Evolutionary conservation across 1,140 invertebrate species (phyloP).

Genomic region (Trachymyrmex septentrionalis): DNA sequence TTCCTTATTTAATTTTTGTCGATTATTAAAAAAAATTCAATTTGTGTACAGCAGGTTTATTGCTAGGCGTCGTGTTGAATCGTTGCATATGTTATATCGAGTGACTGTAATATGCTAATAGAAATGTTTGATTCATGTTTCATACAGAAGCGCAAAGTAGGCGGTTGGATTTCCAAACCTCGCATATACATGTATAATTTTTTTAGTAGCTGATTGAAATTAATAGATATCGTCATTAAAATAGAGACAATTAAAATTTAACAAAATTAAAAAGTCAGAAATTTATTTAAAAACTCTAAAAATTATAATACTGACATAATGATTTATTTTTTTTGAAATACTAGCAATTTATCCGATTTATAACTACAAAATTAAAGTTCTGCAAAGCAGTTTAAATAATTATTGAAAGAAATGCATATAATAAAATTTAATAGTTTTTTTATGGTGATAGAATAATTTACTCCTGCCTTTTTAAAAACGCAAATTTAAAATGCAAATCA

Average conservation of each 20-base stretch:
- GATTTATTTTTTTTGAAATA: neutral
- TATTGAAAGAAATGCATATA: neutral
- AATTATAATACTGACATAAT: neutral
- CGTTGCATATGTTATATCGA: neutral
- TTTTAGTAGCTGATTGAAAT: slow-evolving; percentile 14
- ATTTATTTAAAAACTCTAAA: slow-evolving; percentile 2
- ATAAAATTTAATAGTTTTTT: neutral
- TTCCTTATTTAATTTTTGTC: slow-evolving; percentile 17
- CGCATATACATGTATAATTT: neutral
- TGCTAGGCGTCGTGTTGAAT: neutral
- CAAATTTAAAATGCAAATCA: neutral
- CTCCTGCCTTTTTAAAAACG: neutral
- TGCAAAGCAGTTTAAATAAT: neutral
- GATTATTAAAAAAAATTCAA: neutral
- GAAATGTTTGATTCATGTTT: slow-evolving; percentile 26
- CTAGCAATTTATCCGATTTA: neutral
- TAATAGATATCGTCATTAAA: neutral
- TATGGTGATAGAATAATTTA: neutral
- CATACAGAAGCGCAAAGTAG: neutral
- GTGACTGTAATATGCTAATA: slow-evolving; percentile 41
- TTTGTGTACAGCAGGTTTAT: neutral
- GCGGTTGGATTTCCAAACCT: neutral
- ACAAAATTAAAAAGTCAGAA: neutral
- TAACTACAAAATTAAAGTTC: neutral
- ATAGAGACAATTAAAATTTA: neutral